These are phyloP conservation scores for Glareola pratincola DNA, from an alignment of 2,113 vertebrate genomes.

Conservation along the genomic window DNA sequence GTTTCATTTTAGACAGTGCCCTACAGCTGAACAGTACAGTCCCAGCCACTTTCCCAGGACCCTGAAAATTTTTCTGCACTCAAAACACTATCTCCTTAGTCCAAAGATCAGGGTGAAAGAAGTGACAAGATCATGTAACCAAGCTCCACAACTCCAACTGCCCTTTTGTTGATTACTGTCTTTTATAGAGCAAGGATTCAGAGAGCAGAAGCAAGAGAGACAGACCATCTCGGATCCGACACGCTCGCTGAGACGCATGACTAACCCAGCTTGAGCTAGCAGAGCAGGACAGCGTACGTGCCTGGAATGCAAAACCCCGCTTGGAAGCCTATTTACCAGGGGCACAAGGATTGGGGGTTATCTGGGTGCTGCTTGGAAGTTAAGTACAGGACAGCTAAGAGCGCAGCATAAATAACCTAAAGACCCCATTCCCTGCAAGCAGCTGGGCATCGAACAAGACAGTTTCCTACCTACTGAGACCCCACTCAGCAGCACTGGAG, in stretches of 20 bases:
- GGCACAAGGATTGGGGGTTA: background rate
- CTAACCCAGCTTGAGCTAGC: constrained; percentile 29
- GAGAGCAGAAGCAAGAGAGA: constrained; percentile 1
- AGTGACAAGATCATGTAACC: background rate
- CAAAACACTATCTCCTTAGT: background rate
- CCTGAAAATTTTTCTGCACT: background rate
- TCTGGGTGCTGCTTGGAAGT: background rate
- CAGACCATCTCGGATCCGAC: background rate
- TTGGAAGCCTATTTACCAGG: background rate
- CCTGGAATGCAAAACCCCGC: constrained; percentile 2
- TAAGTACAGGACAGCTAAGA: background rate
- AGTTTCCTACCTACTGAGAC: background rate
- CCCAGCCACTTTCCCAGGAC: background rate
- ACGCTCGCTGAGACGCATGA: background rate
- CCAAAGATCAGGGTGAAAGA: background rate
- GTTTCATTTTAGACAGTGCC: background rate
- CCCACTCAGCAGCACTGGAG: background rate
- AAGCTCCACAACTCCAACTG: background rate
- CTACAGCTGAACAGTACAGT: background rate
- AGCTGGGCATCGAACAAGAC: background rate
- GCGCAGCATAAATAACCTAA: background rate
- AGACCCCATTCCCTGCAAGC: background rate
- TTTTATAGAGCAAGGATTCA: background rate
- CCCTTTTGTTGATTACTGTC: constrained; percentile 20
- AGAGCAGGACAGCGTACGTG: background rate